Evolutionary conservation across 2,888 invertebrate species (phyloP).

Genomic region (Apamea anceps): DNA sequence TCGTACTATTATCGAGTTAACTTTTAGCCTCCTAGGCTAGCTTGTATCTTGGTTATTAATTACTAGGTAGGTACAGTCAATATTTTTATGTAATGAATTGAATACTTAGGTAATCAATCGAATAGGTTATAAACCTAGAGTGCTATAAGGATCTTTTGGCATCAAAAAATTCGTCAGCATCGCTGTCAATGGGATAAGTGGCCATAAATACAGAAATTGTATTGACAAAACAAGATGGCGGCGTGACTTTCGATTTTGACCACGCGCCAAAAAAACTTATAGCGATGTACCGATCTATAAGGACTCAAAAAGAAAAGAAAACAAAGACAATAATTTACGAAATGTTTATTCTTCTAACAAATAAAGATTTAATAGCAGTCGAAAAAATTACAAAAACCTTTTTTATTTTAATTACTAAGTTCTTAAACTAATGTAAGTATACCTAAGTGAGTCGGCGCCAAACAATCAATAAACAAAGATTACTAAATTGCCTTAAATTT

Average conservation of each 20-base stretch:
- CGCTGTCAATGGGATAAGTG: too few species aligned
- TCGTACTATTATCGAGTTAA: not conserved
- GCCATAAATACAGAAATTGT: not conserved
- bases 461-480: too few species aligned
- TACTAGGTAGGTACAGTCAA: too few species aligned
- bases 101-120: not conserved
- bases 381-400: slow-evolving; percentile 40
- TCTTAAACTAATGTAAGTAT: too few species aligned
- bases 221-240: not conserved
- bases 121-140: not conserved
- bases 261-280: not conserved
- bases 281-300: not conserved
- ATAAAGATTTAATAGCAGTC: not conserved
- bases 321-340: not conserved
- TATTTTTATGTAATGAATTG: not conserved
- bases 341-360: slow-evolving; percentile 26
- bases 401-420: too few species aligned
- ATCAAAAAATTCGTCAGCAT: too few species aligned
- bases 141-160: not conserved
- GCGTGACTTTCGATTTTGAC: not conserved
- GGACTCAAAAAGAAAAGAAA: not conserved
- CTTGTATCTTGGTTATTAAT: not conserved
- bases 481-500: too few species aligned
- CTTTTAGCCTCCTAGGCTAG: not conserved
- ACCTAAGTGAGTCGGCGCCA: too few species aligned